Conservation (phyloP, 2,888 invertebrate species). For the Amphimallon solstitiale region DNA sequence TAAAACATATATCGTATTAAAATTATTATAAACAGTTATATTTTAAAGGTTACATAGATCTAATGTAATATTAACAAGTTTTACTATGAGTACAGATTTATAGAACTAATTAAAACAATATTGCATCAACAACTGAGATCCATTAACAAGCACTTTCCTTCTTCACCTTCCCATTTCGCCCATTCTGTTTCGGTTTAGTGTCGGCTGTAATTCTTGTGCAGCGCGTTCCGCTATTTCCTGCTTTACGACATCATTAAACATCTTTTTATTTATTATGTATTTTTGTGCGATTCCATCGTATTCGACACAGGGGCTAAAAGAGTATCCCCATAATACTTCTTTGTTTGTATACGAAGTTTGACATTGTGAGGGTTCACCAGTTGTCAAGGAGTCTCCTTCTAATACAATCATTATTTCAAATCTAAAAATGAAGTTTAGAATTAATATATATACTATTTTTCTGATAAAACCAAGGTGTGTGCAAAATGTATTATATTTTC, state of each 20-base stretch:
- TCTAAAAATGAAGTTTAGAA: too few species aligned
- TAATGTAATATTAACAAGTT: background rate
- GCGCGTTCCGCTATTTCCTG: constrained; percentile 88
- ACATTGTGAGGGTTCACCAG: constrained; percentile 78
- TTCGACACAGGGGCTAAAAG: constrained; percentile 68
- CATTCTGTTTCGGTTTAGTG: background rate
- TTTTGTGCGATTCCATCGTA: constrained; percentile 69
- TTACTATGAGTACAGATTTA: background rate
- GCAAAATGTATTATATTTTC: too few species aligned
- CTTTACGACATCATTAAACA: constrained; percentile 72
- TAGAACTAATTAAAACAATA: background rate
- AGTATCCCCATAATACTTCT: constrained; percentile 86
- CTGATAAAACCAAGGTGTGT: too few species aligned
- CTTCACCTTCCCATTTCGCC: background rate
- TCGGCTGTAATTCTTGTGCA: constrained; percentile 63
- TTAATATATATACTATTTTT: too few species aligned
- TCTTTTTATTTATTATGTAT: constrained; percentile 71
- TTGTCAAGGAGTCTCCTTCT: constrained; percentile 83
- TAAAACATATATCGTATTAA: too few species aligned
- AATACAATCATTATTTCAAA: constrained; percentile 85
- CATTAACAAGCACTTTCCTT: background rate
- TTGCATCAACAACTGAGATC: background rate
- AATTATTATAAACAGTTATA: too few species aligned
- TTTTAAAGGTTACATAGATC: too few species aligned
- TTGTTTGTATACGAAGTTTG: constrained; percentile 82